These are phyloP conservation scores for Australoheros facetus DNA, from an alignment of 2,797 vertebrate species.

Conservation along the genomic window DNA sequence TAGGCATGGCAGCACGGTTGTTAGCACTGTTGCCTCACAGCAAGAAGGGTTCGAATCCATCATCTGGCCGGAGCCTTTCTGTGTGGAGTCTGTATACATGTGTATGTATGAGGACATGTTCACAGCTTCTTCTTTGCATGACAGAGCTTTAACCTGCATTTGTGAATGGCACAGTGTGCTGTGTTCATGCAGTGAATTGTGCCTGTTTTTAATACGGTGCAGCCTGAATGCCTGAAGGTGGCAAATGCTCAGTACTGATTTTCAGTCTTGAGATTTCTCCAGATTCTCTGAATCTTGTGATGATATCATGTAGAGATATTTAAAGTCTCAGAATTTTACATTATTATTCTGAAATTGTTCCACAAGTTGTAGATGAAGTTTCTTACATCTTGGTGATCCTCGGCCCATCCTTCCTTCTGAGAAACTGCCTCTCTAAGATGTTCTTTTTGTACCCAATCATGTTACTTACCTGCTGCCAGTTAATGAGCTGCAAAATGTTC, in stretches of 20 bases:
- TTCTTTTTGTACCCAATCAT: neutral
- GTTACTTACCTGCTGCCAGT: neutral
- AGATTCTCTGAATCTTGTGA: neutral
- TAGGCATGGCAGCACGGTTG: too few species aligned
- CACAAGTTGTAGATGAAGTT: too few species aligned
- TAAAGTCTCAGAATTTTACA: neutral
- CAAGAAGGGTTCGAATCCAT: too few species aligned
- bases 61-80: too few species aligned
- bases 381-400: too few species aligned
- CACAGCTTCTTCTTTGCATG: neutral
- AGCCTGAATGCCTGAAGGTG: neutral
- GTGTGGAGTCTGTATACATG: too few species aligned
- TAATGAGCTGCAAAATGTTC: neutral
- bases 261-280: too few species aligned
- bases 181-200: neutral
- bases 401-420: too few species aligned
- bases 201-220: neutral
- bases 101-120: neutral
- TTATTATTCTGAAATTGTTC: too few species aligned
- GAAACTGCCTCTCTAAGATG: neutral
- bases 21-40: too few species aligned
- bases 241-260: neutral
- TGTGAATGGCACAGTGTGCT: neutral
- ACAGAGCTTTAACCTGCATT: neutral
- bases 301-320: neutral